These are phyloP conservation scores for Eristalis intricaria DNA, from an alignment of 2,888 invertebrate genomes.

Conservation along the genomic window DNA sequence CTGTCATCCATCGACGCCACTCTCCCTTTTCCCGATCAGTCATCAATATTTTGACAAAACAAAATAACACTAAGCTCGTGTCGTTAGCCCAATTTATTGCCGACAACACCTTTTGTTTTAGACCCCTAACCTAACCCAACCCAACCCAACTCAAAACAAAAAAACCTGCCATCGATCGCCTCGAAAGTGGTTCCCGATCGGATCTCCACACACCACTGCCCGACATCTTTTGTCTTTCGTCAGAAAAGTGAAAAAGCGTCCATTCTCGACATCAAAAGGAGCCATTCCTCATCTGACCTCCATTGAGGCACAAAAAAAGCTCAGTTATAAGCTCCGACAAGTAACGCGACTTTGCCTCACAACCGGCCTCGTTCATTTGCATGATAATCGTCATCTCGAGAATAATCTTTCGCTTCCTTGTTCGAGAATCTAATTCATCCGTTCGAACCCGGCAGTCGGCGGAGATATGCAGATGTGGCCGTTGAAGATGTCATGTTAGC, in stretches of 20 bases:
- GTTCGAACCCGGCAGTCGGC: neutral
- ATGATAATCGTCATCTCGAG: neutral
- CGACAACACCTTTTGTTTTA: neutral
- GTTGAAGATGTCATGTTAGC: neutral
- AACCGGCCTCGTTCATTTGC: neutral
- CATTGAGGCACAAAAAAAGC: neutral
- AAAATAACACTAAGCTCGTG: neutral
- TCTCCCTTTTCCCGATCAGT: neutral
- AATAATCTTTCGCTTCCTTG: neutral
- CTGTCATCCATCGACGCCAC: neutral
- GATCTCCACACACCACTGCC: neutral
- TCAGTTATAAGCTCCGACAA: neutral
- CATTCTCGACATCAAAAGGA: neutral
- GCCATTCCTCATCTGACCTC: neutral
- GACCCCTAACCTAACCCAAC: conserved; percentile 3
- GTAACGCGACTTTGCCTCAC: neutral
- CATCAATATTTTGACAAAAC: neutral
- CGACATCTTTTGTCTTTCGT: neutral
- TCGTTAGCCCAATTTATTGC: neutral
- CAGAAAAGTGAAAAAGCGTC: neutral
- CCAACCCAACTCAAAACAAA: neutral
- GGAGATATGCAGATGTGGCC: neutral
- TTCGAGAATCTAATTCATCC: neutral
- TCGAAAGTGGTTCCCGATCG: neutral
- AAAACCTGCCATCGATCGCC: neutral